Conservation (phyloP, 37 sponge, comb jelly and placozoan genomes). For the Geodia barretti region DNA sequence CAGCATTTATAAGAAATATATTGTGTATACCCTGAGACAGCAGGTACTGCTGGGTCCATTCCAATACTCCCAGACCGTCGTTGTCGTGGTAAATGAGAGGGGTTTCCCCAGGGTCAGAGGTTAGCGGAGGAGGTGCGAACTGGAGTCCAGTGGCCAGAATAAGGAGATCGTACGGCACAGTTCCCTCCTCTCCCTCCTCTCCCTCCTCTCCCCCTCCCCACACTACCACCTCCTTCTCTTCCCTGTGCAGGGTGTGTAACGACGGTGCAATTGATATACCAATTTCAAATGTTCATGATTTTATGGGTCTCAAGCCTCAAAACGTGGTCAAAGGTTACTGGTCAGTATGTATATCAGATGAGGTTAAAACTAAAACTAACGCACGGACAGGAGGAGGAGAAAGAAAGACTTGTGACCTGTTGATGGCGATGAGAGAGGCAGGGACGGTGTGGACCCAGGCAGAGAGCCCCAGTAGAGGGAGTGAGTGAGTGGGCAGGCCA, state of each 20-base stretch:
- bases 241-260: not conserved
- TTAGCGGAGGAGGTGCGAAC: not conserved
- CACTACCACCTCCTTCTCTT: not conserved
- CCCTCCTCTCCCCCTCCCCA: not conserved
- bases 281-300: no score
- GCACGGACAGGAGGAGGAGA: not conserved
- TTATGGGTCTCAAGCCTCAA: no score
- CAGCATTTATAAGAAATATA: no score
- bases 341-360: not conserved
- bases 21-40: not conserved
- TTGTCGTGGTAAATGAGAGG: not conserved
- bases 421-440: slow-evolving; percentile 39
- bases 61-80: not conserved
- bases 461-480: slow-evolving; percentile 40
- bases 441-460: slow-evolving; percentile 70
- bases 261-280: no score
- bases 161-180: not conserved
- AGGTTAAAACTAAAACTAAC: not conserved
- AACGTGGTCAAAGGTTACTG: no score
- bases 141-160: not conserved
- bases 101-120: not conserved
- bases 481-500: slow-evolving; percentile 55
- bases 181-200: not conserved
- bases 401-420: slow-evolving; percentile 30
- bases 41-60: not conserved